Percentiles rank a stretch among this genome's conserved stretches.
Conservation (phyloP, 2,113 vertebrate genomes). For the Seriola rivoliana region DNA sequence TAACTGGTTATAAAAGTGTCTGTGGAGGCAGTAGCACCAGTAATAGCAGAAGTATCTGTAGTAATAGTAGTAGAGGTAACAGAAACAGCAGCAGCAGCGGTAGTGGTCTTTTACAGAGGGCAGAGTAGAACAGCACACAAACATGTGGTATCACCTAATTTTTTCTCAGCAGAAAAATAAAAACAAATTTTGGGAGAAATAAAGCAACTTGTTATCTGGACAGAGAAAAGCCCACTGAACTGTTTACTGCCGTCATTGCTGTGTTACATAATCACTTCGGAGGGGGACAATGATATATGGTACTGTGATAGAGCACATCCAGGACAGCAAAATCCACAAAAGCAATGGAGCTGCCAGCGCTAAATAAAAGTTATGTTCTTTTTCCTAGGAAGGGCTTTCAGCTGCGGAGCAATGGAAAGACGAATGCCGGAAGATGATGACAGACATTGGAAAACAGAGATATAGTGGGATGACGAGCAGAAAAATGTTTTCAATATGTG, state of each 20-base stretch:
- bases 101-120: background rate
- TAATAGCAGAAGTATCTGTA: background rate
- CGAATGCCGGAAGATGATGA: slow-evolving; percentile 18
- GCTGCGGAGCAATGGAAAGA: slow-evolving; percentile 40
- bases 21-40: background rate
- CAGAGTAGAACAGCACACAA: background rate
- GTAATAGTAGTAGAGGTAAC: too few species aligned
- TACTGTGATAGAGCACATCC: slow-evolving; percentile 33
- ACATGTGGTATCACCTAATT: slow-evolving; percentile 5
- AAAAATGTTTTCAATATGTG: slow-evolving; percentile 19
- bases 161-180: slow-evolving; percentile 16
- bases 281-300: slow-evolving; percentile 29
- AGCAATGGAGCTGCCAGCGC: slow-evolving; percentile 19
- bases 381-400: slow-evolving; percentile 47
- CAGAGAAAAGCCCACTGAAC: background rate
- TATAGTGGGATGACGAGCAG: slow-evolving; percentile 17
- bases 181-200: background rate
- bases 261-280: slow-evolving; percentile 45
- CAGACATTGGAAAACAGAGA: slow-evolving; percentile 39
- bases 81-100: background rate
- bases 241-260: slow-evolving; percentile 8
- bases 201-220: slow-evolving; percentile 14
- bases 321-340: slow-evolving; percentile 54
- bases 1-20: background rate
- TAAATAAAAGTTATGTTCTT: slow-evolving; percentile 43